Base-by-base conservation (phyloP, 1,140 invertebrate genomes). In the Choristoneura fumiferana region DNA sequence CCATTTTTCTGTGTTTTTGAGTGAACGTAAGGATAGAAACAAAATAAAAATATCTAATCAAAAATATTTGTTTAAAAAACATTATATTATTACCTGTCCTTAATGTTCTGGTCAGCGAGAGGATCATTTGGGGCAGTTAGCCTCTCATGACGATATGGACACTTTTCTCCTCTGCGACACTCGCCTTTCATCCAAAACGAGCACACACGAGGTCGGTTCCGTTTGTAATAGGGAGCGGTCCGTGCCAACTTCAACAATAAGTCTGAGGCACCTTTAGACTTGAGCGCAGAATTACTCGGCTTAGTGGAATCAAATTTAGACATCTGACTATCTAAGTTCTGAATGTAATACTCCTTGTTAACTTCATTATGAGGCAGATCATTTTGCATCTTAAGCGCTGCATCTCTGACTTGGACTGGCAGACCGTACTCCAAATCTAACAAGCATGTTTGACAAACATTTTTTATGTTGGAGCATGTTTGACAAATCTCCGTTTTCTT, bases 121-220 rank as follows among this genome's bases (percentile, higher is more conserved):
- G 99, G 98, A 92, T 99, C 99, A 90, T 99, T 98, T 0, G 98
- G 98, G 91, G 99, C 98, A 13, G 98, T 99, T 1, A 98, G 99
- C 78, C 99, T 99, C 81, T 99, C 99, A 79, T 99, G 99, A 13
- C 99, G 92, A 84, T 99, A 99, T 0, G 99, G 99, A 91, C 99
- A 99, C 81, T 99, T 99, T 90, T 99, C 98, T 10, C 99, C 99
- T 87, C 99, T 91, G 78, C 98, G 95, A 86, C 99, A 99, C 87
- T 99, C 98, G 0, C 98, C 99, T 91, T 99, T 99, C 0, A 99
- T 98, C 97, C 98, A 99, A 87, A 99, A 99, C 0, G 98, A 99
- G 88, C 99, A 99, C 40, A 99, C 99, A 86, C 99, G 99, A 0
- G 99, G 98, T 68, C 98, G 91, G 81, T 99, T 99, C 52, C 99